Evolutionary conservation across 2,113 vertebrate genomes (phyloP).

Genomic region (Gymnobelideus leadbeateri): DNA sequence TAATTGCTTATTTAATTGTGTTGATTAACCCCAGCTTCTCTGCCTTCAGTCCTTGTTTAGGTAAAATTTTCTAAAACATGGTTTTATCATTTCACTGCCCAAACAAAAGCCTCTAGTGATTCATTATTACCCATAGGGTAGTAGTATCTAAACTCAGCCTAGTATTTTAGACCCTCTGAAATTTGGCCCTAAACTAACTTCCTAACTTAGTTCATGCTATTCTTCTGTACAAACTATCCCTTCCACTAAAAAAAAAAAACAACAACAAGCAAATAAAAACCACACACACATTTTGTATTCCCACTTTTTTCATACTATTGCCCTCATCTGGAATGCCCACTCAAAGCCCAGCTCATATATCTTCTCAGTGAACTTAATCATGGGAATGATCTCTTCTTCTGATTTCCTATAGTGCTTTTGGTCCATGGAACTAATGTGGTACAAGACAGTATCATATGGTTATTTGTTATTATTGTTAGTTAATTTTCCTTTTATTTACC

Average conservation of each 20-base stretch:
- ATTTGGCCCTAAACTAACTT: constrained; percentile 24
- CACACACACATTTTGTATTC: neutral
- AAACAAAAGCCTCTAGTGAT: neutral
- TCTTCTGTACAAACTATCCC: neutral
- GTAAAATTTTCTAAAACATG: constrained; percentile 14
- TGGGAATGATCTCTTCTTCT: neutral
- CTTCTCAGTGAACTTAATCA: neutral
- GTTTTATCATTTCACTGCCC: neutral
- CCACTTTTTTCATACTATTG: neutral
- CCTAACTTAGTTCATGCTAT: neutral
- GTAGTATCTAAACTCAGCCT: neutral
- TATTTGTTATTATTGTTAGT: neutral
- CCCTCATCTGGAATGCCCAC: neutral
- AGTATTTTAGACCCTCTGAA: neutral
- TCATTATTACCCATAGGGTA: neutral
- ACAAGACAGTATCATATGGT: neutral
- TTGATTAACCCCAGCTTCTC: neutral
- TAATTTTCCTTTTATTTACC: neutral
- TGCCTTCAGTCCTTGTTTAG: neutral
- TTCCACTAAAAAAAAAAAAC: neutral
- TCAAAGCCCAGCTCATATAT: neutral
- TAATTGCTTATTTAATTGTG: neutral
- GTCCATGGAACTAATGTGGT: neutral
- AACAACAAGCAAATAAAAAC: neutral
- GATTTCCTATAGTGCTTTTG: neutral